Base-by-base conservation (phyloP, 2,113 vertebrate genomes). In the Meleagris gallopavo region DNA sequence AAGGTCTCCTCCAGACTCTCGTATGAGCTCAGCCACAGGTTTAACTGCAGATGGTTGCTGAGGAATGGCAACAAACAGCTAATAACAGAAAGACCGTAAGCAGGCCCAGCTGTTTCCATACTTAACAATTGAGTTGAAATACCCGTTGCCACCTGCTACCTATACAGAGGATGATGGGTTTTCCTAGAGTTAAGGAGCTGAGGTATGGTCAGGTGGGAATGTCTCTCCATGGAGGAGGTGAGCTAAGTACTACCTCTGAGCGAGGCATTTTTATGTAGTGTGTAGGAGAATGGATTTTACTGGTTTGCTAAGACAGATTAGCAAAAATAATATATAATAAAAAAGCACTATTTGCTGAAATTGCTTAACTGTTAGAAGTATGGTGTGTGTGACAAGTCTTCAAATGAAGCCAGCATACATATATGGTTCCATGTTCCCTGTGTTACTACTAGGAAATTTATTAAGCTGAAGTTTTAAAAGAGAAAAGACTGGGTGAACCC, bases 151-250 rank as follows among this genome's bases (percentile, higher is more conserved):
- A 36, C 16, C 48, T 82, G 66, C 48, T 78, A 22, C 36, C 48
- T 46, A 4, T 10, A 18, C 4, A 48, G 58, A 61, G 61, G 27
- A 11, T 15, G 64, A 17, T 34, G 2, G 7, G 41, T 3, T 48
- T 1, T n/a, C 60, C 17, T 66, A 4, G 3, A 30, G 4, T 4
- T 52, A 40, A 55, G 67, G 15, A 62, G 27, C 13, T 43, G 75
- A 3, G 8, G 13, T 10, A 8, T 19, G n/a, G 7, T 6, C 25
- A 27, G 9, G 9, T n/a, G 32, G 46, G 29, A 19, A 3, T 83
- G 43, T 2, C 29, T 25, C 9, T 76, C 27, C 21, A 4, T 0
- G 0, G 8, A 10, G 46, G 38, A 22, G 11, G 0, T 0, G 8
- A 6, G 13, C 2, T 11, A 60, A 54, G 6, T 5, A 54, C 30